phyloP scores from a whole-genome alignment of 2,888 invertebrate species.

The Heliconius cydno region DNA sequence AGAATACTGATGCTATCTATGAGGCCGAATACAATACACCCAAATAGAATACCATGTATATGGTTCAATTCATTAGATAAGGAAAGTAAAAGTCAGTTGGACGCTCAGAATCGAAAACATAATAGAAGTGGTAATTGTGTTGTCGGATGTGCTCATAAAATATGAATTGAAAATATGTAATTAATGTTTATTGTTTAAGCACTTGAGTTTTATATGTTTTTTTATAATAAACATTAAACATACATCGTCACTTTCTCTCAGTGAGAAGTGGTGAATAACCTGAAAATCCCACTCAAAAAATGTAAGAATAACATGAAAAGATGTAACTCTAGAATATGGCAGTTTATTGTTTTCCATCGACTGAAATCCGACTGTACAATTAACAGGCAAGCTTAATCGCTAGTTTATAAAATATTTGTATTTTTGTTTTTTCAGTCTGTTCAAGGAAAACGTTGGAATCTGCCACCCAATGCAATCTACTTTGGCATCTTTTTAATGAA shows the following conservation, averaged over 20 bases:
- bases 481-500: too few species aligned
- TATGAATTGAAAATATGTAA: slow-evolving; percentile 11
- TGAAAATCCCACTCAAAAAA: background rate
- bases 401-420: too few species aligned
- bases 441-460: too few species aligned
- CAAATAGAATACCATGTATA: slow-evolving; percentile 43
- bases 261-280: background rate
- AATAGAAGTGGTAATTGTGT: slow-evolving; percentile 21
- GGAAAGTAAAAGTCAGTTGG: slow-evolving; percentile 72
- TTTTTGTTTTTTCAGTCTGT: too few species aligned
- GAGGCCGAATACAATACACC: slow-evolving; percentile 33
- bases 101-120: slow-evolving; percentile 20
- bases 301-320: background rate
- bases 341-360: too few species aligned
- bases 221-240: background rate
- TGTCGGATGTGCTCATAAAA: slow-evolving; percentile 19
- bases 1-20: slow-evolving; percentile 55
- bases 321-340: background rate
- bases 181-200: slow-evolving; percentile 15
- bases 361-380: too few species aligned
- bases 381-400: too few species aligned
- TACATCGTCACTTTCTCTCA: background rate
- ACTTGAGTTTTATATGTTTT: background rate
- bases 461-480: too few species aligned
- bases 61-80: slow-evolving; percentile 63